These are phyloP conservation scores for Bradypodion ventrale DNA, from an alignment of 2,797 vertebrate genomes.

Conservation along the genomic window DNA sequence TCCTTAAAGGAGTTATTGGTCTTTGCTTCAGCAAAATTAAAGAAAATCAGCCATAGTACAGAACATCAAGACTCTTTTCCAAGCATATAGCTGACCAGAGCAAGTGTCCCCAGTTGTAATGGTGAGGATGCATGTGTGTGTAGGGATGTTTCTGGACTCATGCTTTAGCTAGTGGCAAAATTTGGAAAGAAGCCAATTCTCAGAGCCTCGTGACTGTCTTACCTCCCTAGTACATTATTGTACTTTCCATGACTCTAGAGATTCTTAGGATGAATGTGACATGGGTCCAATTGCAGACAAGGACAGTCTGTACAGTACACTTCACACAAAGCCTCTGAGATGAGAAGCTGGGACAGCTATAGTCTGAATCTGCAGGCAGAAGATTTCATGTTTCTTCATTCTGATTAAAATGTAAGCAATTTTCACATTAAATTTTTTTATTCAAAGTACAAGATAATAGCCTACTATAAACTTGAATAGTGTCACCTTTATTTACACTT, in stretches of 20 bases:
- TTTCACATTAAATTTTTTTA: not conserved
- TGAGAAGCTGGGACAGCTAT: not conserved
- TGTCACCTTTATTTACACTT: not conserved
- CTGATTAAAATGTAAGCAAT: not conserved
- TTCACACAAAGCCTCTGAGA: not conserved
- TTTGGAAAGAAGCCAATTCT: fast-evolving
- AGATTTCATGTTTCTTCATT: not conserved
- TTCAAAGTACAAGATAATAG: not conserved
- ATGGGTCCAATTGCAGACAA: not conserved
- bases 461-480: not conserved
- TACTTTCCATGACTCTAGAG: not conserved
- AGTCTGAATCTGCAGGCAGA: not conserved
- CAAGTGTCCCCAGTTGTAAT: constrained; percentile 3
- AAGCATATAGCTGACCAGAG: fast-evolving
- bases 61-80: not conserved
- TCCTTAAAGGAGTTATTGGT: not conserved
- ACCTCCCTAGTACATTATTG: too few species aligned
- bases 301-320: not conserved
- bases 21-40: fast-evolving
- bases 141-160: not conserved
- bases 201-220: not conserved
- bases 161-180: not conserved
- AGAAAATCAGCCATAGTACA: not conserved
- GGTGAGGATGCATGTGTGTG: not conserved
- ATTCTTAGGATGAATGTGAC: not conserved